Conservation (phyloP, 2,797 vertebrate species). For the Pelodytes ibericus region DNA sequence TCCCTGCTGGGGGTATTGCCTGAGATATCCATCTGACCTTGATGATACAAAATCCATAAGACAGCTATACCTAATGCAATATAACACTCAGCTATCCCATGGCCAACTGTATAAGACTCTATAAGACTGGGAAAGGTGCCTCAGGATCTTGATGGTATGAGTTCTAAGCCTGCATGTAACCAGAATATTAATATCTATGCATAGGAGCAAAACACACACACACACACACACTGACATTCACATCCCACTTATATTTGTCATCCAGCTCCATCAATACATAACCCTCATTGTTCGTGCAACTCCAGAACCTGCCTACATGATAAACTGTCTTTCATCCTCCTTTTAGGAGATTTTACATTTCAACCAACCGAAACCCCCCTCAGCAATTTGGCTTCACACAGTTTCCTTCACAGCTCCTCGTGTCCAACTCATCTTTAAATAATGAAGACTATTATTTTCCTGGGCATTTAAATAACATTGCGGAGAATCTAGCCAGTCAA, state of each 20-base stretch:
- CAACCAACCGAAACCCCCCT: slow-evolving; percentile 7
- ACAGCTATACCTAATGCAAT: too few relatives aligned
- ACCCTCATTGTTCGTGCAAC: neutral
- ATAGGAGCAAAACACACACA: neutral
- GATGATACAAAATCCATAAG: too few relatives aligned
- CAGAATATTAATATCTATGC: slow-evolving; percentile 2
- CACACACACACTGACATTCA: neutral
- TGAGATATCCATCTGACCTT: neutral
- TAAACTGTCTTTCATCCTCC: slow-evolving; percentile 2
- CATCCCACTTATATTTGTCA: neutral
- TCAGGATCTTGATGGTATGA: neutral
- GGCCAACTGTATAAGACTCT: too few relatives aligned
- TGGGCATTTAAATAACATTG: slow-evolving; percentile 42
- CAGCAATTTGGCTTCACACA: slow-evolving; percentile 13
- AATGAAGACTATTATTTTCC: slow-evolving; percentile 47
- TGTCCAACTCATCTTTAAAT: slow-evolving; percentile 45
- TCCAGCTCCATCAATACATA: neutral
- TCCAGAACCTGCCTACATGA: neutral
- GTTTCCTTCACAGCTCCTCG: neutral
- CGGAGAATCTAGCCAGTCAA: slow-evolving; percentile 29
- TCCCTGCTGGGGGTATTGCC: neutral
- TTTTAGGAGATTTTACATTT: neutral
- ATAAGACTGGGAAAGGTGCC: too few relatives aligned
- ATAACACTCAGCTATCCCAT: too few relatives aligned
- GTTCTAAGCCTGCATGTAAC: neutral